Evolutionary conservation across 1,140 invertebrate genomes (phyloP), one percentile per base, ranked within the genome.

Genomic region (Drosophila guanche): DNA sequence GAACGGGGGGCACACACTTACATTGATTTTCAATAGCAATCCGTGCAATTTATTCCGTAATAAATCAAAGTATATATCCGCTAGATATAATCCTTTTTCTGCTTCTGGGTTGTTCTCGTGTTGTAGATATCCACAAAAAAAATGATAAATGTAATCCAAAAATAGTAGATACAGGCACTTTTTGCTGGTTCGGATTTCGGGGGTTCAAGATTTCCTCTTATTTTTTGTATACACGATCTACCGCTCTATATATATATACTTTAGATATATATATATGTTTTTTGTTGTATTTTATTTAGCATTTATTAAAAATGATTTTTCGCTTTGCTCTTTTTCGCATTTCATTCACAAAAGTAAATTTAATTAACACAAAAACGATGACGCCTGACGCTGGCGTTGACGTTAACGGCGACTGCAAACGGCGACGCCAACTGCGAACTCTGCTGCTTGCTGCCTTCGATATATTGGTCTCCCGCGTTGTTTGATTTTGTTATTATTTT

Each of bases 1-100:
- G 5, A 1, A 0, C 8, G 29, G 29, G 3, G 33, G 8, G 2
- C 1, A 27, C 10, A 37, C 33, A 85, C 89, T 90, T 90, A 90
- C 89, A 76, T 90, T 88, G 79, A 75, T 84, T 90, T 84, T 84
- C 76, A 90, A 90, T 90, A 90, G 89, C 89, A 90, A 90, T 90
- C 89, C 88, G 67, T 59, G 60, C 33, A 52, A 27, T 14, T 52
- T 77, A 73, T 83, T 85, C 66, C 76, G 59, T 45, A 60, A 57
- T 75, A 55, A 52, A 57, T 48, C 59, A 68, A 76, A 22, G 20
- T 56, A 41, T 60, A 48, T 66, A 37, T 51, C 43, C 16, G 63
- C 50, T 52, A 16, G 50, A 50, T 58, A 58, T 77, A 79, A 66
- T 83, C 79, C 57, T 69, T 71, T 41, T 1, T 37, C 10, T 37